Base-by-base conservation (phyloP, 2,113 vertebrate species). In the Melanostigma gelatinosum region DNA sequence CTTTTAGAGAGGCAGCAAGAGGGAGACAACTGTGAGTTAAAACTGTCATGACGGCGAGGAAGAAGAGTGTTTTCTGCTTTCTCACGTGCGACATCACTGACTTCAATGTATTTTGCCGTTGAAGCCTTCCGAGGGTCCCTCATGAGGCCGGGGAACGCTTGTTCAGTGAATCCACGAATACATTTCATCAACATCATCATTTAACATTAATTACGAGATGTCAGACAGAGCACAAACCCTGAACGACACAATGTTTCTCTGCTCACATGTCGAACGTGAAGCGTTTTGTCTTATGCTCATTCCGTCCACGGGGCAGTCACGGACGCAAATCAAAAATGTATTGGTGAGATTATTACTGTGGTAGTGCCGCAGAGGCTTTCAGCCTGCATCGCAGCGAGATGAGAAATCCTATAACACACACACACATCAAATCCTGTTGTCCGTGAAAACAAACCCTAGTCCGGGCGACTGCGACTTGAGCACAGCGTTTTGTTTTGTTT, bases 381-480 rank as follows among this genome's bases (percentile, higher is more conserved):
- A 36, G 44, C 52, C 34, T 46, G 11, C 44, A 73, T 71, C 20
- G 18, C 63, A 70, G 50, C 12, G 18, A 75, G 52, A 80, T 62
- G 65, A 69, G 62, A 61, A 29, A 78, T 60, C 40, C n/a, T 54
- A 40, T 18, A 50, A 80, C 65, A 65, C 40, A 20, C 48, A 55
- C 72, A 72, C 58, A 66, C 38, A 77, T 15, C 48, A 76, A 50
- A 65, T 72, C 69, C 81, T 48, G 66, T 40, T 77, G 68, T 68
- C 76, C 57, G 11, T 58, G 11, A 62, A 75, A 78, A 75, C 74
- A 82, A 69, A 38, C 65, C 22, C 12, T 34, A 24, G 38, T 65
- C 63, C 12, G 40, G 69, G 34, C 75, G 77, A 77, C 50, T 85
- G 72, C 12, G 2, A 38, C 60, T 75, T 1, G 20, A 88, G 62